Base-by-base conservation (phyloP, 2,113 vertebrate species). In the Poicephalus gulielmi region DNA sequence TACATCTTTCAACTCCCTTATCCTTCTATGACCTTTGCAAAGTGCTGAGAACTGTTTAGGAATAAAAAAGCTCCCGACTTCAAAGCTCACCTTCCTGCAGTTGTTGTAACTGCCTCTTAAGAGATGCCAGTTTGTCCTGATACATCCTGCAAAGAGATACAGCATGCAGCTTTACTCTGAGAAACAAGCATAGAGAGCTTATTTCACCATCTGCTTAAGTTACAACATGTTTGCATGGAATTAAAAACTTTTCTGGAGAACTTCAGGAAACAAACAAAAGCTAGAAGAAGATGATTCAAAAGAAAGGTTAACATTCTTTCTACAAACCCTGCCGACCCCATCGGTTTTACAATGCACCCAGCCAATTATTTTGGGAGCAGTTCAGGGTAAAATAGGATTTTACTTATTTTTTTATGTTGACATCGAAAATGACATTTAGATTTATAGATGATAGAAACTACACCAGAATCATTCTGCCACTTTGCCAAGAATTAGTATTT, bases 51-150 rank as follows among this genome's bases (percentile, higher is more conserved):
- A 63, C 8, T 10, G 9, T 14, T 41, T 10, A 43, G 22, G 9
- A 35, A 28, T 23, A 39, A 50, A 30, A 35, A 53, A 57, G 30
- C 20, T 19, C 7, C 18, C 6, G 10, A 59, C n/a, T 91, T 60
- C 39, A 62, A 86, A 77, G 18, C 92, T 94, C 91, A 99, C 99
- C 99, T 99, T 99, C 99, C 94, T 99, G 99, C 52, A 99, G 91
- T 23, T 99, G 99, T 30, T 99, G 99, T 49, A 99, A 92, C 85
- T 99, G 99, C 95, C 99, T 98, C 98, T 99, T 99, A 63, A 99
- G 96, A 33, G 99, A 99, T 39, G 99, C 99, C 98, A 99, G 96
- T 94, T 99, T 99, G 96, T 99, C 99, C 96, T 99, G 99, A 95
- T 99, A 99, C 99, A 99, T 99, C 96, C 99, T 99, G 94, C 11